Evolutionary conservation across 2,113 vertebrate genomes (phyloP), one percentile per base, ranked within the genome.

Genomic region (Glaucomys volans): DNA sequence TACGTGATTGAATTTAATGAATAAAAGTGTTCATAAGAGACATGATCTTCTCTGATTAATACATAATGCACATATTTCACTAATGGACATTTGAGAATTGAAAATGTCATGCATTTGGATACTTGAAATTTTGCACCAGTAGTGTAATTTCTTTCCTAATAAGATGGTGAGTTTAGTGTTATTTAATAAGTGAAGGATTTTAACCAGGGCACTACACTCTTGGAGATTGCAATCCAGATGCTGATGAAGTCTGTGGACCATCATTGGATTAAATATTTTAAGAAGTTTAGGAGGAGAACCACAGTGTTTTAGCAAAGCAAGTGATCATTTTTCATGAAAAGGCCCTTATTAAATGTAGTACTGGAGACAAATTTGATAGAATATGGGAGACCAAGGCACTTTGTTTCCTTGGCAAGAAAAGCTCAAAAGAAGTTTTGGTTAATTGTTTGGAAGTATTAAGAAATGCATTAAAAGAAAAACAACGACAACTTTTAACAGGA

Each of bases 381-480:
- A 7, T 86, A n/a, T 86, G 37, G 90, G 40, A 94, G 64, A 57
- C 2, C 26, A 44, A 59, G 79, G 42, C 9, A 82, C 9, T 88
- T 94, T 5, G 59, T 93, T 92, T 91, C 57, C 59, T 97, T 96
- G 86, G 42, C 82, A 87, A 72, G 64, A 37, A 94, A 80, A 92
- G 22, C 28, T 84, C 22, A 66, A 82, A 24, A 75, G 37, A 97
- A 91, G 40, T 93, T 92, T 94, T 93, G 77, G 69, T 83, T 95
- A 88, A 96, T 95, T 96, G 59, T 90, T 79, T 95, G 44, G 91
- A 35, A 50, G 7, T 92, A 76, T 96, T 95, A 93, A 93, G 89
- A 93, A 94, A 89, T 92, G n/a, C 54, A 90, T 96, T 71, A n/a
- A 69, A 22, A 22, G n/a, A 62, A 82, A 64, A 54, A 75, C 50